Base-by-base conservation (phyloP, 2,113 vertebrate species). In the Sander lucioperca region DNA sequence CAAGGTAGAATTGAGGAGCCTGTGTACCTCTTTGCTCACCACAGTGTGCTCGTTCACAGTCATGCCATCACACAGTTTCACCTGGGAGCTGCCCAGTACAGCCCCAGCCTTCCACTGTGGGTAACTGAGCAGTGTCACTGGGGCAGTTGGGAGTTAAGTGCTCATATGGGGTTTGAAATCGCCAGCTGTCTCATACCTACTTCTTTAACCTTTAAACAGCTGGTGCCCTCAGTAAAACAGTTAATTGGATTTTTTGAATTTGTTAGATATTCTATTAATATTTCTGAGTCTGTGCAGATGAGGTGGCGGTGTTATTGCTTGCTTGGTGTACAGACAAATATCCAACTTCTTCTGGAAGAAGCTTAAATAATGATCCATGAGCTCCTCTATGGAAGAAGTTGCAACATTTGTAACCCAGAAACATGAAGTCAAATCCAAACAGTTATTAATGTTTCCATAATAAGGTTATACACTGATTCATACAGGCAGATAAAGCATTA, bases 131-230 rank as follows among this genome's bases (percentile, higher is more conserved):
- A 27, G 48, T 84, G 77, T 80, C 62, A 33, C 47, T 11, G 14
- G 78, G 72, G 74, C 63, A 76, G 16, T 3, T 72, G 79, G 72
- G 59, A 86, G 82, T 72, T 62, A 77, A 78, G 54, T 74, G 70
- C 39, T 84, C 74, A 69, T 59, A 51, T 23, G 33, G 77, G 79
- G 80, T 65, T 70, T 75, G n/a, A 74, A 64, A 65, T 58, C 3
- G 18, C 48, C 66, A 72, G 39, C 81, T 45, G 16, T 74, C 14
- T 78, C 12, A 43, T 12, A 27, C 56, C 66, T 72, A 53, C 53
- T 43, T 69, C 54, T 70, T 75, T 63, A 62, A 51, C 62, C 57
- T 74, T 70, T 61, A 19, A 65, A 51, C 33, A 39, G 14, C 57
- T 58, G 51, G 39, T 74, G 30, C 19, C 23, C 53, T 53, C 10